These are phyloP conservation scores for Leptopilina boulardi DNA, from an alignment of 1,140 invertebrate genomes.

Conservation along the genomic window DNA sequence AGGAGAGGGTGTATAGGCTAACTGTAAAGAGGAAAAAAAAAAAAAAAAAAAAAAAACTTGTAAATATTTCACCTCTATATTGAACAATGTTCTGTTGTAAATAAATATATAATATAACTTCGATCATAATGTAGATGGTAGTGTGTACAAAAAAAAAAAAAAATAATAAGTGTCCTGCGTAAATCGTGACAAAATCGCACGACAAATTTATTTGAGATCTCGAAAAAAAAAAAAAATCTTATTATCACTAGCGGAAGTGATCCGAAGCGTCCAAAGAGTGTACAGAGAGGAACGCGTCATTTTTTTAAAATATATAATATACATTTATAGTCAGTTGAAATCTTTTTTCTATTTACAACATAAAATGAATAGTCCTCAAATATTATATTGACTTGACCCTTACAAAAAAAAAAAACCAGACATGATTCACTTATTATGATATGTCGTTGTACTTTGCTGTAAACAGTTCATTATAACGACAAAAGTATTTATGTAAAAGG, in stretches of 20 bases:
- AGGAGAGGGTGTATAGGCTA: constrained; percentile 53
- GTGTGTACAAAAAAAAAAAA: constrained; percentile 45
- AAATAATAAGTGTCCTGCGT: constrained; percentile 47
- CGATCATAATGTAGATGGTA: constrained; percentile 58
- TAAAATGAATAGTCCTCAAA: constrained; percentile 57
- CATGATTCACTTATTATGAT: constrained; percentile 41
- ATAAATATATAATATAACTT: constrained; percentile 65
- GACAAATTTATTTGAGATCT: constrained; percentile 15
- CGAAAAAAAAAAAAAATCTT: constrained; percentile 47
- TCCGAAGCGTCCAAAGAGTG: constrained; percentile 45
- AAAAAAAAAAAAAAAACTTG: constrained; percentile 56
- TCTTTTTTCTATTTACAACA: constrained; percentile 56
- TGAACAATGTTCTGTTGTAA: constrained; percentile 66
- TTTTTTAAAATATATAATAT: constrained; percentile 46
- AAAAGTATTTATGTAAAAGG: background rate
- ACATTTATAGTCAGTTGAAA: constrained; percentile 51
- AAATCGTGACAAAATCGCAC: constrained; percentile 52
- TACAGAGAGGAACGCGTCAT: constrained; percentile 51
- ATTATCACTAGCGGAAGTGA: constrained; percentile 47
- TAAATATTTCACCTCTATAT: constrained; percentile 65
- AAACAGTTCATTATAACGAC: constrained; percentile 18
- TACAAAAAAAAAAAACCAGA: constrained; percentile 51
- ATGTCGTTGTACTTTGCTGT: constrained; percentile 54
- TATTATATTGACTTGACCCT: constrained; percentile 55
- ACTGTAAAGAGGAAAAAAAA: constrained; percentile 38